phyloP scores from a whole-genome alignment of 2,888 invertebrate species.

The Tuta absoluta region DNA sequence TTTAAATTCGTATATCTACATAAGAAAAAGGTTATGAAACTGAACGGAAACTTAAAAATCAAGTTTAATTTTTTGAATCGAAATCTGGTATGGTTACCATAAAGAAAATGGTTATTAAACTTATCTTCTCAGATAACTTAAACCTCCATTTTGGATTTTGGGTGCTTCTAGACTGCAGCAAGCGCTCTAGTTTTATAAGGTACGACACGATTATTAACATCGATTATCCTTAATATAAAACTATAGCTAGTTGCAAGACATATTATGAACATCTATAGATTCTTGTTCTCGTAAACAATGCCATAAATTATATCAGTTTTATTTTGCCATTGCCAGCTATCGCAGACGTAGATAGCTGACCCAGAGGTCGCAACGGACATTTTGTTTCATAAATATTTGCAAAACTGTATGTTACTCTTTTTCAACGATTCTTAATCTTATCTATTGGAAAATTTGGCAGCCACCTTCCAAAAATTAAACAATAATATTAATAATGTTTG shows the following conservation, averaged over 20 bases:
- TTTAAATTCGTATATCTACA: too few species aligned
- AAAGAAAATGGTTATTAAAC: too few species aligned
- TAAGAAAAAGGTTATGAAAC: too few species aligned
- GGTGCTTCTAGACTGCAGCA: too few species aligned
- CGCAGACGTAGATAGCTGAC: slow-evolving; percentile 10
- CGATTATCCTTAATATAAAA: not conserved
- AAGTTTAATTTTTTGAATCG: too few species aligned
- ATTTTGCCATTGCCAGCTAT: slow-evolving; percentile 24
- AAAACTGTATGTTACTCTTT: not conserved
- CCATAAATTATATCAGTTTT: slow-evolving; percentile 42
- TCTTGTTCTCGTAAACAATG: slow-evolving; percentile 43
- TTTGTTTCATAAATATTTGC: slow-evolving; percentile 12
- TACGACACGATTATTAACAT: not conserved
- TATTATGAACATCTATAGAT: not conserved
- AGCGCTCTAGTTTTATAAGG: too few species aligned
- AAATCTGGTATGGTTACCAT: too few species aligned
- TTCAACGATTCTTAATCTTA: not conserved
- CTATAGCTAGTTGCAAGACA: not conserved
- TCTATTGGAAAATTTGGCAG: slow-evolving; percentile 1
- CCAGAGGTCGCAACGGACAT: not conserved
- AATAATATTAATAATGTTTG: not conserved
- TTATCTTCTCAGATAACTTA: too few species aligned
- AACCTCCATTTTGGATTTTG: too few species aligned
- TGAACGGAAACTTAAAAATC: too few species aligned
- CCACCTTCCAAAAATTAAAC: not conserved